Percentiles rank a stretch among this genome's conserved stretches.
Evolutionary conservation across 2,113 vertebrate genomes (phyloP).

Genomic region (Pseudorasbora parva): DNA sequence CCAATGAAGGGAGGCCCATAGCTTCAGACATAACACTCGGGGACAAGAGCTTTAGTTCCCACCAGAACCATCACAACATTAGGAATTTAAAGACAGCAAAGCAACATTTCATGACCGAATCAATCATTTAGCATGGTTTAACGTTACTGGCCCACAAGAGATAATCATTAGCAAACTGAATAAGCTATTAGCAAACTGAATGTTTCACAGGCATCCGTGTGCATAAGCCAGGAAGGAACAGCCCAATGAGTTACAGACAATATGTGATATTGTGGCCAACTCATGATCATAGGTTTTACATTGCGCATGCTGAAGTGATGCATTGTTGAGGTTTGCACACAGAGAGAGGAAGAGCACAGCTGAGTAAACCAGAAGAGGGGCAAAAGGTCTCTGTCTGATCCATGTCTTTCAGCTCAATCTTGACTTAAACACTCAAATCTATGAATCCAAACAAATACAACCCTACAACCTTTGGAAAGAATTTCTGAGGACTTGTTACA

Average conservation of each 20-base stretch:
- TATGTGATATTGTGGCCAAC: not conserved
- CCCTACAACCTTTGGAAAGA: not conserved
- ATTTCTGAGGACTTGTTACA: conserved; percentile 5
- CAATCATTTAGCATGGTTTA: conserved; percentile 5
- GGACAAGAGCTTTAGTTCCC: conserved; percentile 9
- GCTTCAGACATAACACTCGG: not conserved
- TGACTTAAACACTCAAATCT: conserved; percentile 8
- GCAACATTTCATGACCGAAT: not conserved
- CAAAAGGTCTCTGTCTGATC: conserved; percentile 15
- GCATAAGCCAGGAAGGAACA: not conserved
- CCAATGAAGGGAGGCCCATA: conserved; percentile 24
- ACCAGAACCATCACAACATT: not conserved
- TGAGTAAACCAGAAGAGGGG: conserved; percentile 36
- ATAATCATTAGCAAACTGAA: not conserved
- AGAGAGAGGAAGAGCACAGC: conserved; percentile 28
- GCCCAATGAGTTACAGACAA: conserved; percentile 1
- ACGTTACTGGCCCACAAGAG: not conserved
- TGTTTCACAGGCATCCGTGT: not conserved
- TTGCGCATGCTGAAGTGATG: conserved; percentile 14
- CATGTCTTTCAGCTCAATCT: not conserved
- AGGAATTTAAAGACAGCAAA: not conserved
- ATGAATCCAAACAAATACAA: conserved; percentile 20
- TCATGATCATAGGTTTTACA: conserved; percentile 6
- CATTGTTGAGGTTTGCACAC: not conserved
- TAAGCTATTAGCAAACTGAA: not conserved